Evolutionary conservation across 1,140 invertebrate genomes (phyloP).

Genomic region (Portunus trituberculatus): DNA sequence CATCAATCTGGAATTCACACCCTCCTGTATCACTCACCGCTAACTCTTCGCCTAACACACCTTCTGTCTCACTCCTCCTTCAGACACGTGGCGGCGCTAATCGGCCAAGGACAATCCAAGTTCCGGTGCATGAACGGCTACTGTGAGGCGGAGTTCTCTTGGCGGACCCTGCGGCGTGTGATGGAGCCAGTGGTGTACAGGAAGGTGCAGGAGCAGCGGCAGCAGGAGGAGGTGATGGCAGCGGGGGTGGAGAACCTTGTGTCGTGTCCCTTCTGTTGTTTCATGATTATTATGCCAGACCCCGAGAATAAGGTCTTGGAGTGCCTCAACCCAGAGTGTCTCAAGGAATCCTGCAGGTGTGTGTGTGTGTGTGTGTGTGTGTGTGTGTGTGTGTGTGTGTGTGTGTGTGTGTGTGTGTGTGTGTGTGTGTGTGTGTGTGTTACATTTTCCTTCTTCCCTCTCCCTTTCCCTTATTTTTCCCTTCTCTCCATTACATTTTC

Average conservation of each 20-base stretch:
- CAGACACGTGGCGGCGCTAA: conserved; percentile 67
- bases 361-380: background rate
- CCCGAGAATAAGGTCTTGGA: conserved; percentile 84
- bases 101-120: conserved; percentile 47
- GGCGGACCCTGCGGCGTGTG: conserved; percentile 59
- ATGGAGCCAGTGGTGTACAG: conserved; percentile 58
- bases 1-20: background rate
- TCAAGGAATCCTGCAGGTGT: conserved; percentile 85
- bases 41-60: background rate
- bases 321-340: conserved; percentile 84
- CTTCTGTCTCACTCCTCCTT: background rate
- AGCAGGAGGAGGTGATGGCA: conserved; percentile 62
- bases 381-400: background rate
- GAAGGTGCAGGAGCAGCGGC: conserved; percentile 61
- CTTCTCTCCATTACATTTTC: too few relatives aligned
- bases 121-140: conserved; percentile 60
- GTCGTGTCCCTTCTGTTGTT: conserved; percentile 85
- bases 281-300: conserved; percentile 81
- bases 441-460: too few relatives aligned
- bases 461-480: too few relatives aligned
- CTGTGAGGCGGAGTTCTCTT: conserved; percentile 57
- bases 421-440: too few relatives aligned
- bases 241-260: conserved; percentile 84
- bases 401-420: background rate
- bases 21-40: background rate